phyloP scores from a whole-genome alignment of 2,113 vertebrate species.

The Saguinus imperator region DNA sequence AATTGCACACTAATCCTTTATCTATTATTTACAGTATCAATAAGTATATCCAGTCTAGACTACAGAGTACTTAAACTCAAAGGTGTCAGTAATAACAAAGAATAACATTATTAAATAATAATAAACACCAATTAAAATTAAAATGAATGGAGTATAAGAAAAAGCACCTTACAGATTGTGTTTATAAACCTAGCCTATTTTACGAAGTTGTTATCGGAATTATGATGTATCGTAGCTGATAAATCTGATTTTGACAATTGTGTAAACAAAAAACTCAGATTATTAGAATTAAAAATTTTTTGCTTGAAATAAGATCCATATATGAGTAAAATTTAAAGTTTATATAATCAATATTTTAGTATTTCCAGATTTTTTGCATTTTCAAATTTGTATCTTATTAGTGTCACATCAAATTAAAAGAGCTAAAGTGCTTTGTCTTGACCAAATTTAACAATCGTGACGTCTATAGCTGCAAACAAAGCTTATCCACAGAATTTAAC shows the following conservation, averaged over 20 bases:
- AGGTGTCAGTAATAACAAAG: constrained; percentile 76
- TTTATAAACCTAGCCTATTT: constrained; percentile 15
- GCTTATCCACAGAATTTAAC: not conserved
- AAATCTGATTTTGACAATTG: constrained; percentile 49
- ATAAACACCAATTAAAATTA: constrained; percentile 48
- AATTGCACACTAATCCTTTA: constrained; percentile 79
- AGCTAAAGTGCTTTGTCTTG: not conserved
- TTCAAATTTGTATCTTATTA: constrained; percentile 8
- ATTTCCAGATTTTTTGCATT: constrained; percentile 19
- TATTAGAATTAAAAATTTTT: constrained; percentile 57
- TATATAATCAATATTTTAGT: not conserved
- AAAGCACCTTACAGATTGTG: not conserved
- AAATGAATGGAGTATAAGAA: constrained; percentile 44
- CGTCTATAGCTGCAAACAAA: not conserved
- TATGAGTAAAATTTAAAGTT: constrained; percentile 2
- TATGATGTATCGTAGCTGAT: not conserved
- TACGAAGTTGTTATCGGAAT: constrained; percentile 36
- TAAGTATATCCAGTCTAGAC: constrained; percentile 80
- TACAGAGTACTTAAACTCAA: constrained; percentile 75
- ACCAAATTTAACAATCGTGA: not conserved
- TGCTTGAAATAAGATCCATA: not conserved
- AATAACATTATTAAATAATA: constrained; percentile 50
- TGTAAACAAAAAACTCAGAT: constrained; percentile 1
- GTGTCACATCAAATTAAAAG: not conserved
- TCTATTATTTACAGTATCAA: constrained; percentile 83